A percentile compares a stretch with the other conserved stretches of the same genome.
Conservation (phyloP, 1,140 invertebrate genomes). For the Antheraea mylitta region DNA sequence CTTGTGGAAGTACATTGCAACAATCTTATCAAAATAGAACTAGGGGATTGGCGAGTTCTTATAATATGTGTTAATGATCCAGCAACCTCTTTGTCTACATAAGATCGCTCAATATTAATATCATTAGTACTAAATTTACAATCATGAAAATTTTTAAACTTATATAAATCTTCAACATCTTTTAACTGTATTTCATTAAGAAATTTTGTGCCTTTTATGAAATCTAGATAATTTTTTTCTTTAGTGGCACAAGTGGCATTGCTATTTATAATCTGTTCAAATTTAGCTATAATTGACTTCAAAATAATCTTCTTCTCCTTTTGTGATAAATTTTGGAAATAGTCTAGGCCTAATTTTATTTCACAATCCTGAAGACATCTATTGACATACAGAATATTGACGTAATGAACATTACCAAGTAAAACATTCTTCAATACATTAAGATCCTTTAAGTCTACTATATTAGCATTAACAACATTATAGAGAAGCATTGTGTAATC, state of each 20-base stretch:
- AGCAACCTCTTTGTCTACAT: background rate
- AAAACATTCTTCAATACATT: conserved; percentile 50
- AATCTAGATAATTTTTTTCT: conserved; percentile 68
- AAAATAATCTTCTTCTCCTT: conserved; percentile 48
- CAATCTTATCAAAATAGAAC: conserved; percentile 13
- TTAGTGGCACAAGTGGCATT: conserved; percentile 29
- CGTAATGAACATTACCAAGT: conserved; percentile 44
- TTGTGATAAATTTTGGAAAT: conserved; percentile 48
- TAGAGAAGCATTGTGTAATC: conserved; percentile 62
- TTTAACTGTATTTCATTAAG: conserved; percentile 45
- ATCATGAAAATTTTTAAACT: conserved; percentile 61
- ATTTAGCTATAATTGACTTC: conserved; percentile 54
- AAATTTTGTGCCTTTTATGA: conserved; percentile 56
- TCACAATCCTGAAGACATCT: conserved; percentile 62
- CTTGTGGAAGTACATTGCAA: conserved; percentile 49
- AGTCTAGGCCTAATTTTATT: conserved; percentile 54
- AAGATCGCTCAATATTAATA: conserved; percentile 44
- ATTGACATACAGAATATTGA: conserved; percentile 55
- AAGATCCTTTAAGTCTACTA: conserved; percentile 59
- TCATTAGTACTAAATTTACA: conserved; percentile 47
- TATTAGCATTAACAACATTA: conserved; percentile 52
- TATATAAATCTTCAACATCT: conserved; percentile 59
- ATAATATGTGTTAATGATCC: conserved; percentile 1
- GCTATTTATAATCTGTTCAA: conserved; percentile 58
- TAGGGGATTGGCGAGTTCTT: background rate